These are phyloP conservation scores for Serranus cabrilla DNA, from an alignment of 2,797 vertebrate species.

Conservation along the genomic window DNA sequence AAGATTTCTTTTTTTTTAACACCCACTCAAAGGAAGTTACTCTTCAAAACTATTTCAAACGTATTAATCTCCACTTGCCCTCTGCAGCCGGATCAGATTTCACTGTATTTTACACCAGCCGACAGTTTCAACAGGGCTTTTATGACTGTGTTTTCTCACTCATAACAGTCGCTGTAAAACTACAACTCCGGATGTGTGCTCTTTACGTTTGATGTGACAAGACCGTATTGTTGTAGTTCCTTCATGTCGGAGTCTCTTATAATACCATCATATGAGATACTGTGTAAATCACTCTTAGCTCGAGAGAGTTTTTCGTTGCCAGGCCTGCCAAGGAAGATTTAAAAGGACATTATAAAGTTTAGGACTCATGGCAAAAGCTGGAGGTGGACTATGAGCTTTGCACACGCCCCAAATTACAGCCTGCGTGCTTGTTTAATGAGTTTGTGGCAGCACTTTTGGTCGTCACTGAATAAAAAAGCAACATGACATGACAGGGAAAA, in stretches of 20 bases:
- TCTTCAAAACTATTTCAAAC: constrained; percentile 71
- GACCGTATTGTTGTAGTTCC: constrained; percentile 39
- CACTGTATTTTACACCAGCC: constrained; percentile 56
- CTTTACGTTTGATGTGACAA: constrained; percentile 65
- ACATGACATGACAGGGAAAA: constrained; percentile 63
- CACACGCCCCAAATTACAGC: constrained; percentile 56
- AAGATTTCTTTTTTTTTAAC: constrained; percentile 59
- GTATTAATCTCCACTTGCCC: constrained; percentile 68
- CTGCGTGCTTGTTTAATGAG: constrained; percentile 60
- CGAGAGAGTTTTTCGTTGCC: constrained; percentile 51
- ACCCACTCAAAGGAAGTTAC: constrained; percentile 70
- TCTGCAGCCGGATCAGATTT: constrained; percentile 70
- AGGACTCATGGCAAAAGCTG: constrained; percentile 27
- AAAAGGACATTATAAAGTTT: constrained; percentile 61
- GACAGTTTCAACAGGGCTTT: constrained; percentile 64
- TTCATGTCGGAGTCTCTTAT: constrained; percentile 53
- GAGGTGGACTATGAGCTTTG: constrained; percentile 47
- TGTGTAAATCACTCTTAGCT: constrained; percentile 63
- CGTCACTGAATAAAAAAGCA: constrained; percentile 51
- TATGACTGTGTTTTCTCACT: constrained; percentile 56
- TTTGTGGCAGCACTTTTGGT: constrained; percentile 48
- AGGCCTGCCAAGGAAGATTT: constrained; percentile 59
- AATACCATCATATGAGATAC: constrained; percentile 47
- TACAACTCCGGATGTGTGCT: constrained; percentile 43
- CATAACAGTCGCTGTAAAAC: constrained; percentile 56